A percentile compares a stretch with the other conserved stretches of the same genome.
These are phyloP conservation scores for Ceratitis capitata DNA, from an alignment of 1,140 invertebrate genomes.

Conservation along the genomic window DNA sequence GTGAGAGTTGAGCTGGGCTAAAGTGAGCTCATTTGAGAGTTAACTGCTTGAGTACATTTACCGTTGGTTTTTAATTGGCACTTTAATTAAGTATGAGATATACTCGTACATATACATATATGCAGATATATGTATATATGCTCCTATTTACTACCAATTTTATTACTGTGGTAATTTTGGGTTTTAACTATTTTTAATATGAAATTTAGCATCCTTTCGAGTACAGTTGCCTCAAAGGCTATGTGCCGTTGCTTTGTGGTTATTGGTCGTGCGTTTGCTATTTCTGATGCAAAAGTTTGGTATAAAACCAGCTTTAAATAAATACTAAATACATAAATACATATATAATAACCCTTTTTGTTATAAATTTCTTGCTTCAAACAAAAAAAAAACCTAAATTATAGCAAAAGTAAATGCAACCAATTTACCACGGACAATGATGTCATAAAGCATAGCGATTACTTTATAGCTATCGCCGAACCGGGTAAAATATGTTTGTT, in stretches of 20 bases:
- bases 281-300: too few relatives aligned
- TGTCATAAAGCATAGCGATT: slow-evolving; percentile 6
- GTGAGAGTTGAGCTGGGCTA: too few relatives aligned
- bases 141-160: not conserved
- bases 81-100: not conserved
- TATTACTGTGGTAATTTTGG: not conserved
- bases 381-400: not conserved
- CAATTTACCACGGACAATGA: slow-evolving; percentile 2
- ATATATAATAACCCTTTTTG: not conserved
- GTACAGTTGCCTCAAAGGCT: not conserved
- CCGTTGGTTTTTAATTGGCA: not conserved
- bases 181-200: not conserved
- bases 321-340: not conserved
- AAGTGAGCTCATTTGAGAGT: too few relatives aligned
- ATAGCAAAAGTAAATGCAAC: slow-evolving; percentile 36
- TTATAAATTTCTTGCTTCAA: too few relatives aligned
- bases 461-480: not conserved
- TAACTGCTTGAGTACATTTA: not conserved
- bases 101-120: not conserved
- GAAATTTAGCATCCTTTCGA: not conserved
- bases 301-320: not conserved
- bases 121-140: not conserved
- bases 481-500: not conserved
- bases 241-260: not conserved
- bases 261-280: too few relatives aligned